Conservation (phyloP, 2,797 vertebrate species). For the Mareca penelope region DNA sequence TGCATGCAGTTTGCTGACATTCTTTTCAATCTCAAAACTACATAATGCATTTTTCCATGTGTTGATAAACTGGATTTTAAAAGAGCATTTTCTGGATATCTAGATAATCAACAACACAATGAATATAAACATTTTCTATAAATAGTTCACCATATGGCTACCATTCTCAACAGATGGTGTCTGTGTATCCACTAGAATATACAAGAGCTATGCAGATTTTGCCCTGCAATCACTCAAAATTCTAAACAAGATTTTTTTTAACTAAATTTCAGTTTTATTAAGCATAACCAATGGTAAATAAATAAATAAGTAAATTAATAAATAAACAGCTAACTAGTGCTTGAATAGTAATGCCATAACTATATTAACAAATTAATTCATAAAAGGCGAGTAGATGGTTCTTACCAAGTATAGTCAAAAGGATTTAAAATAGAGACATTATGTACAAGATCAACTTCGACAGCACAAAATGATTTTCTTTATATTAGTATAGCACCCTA, state of each 20-base stretch:
- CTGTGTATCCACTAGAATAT: conserved; percentile 80
- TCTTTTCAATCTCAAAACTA: conserved; percentile 50
- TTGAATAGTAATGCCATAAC: not conserved
- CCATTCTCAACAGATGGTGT: conserved; percentile 82
- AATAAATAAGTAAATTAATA: not conserved
- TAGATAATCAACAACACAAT: conserved; percentile 84
- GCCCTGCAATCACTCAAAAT: conserved; percentile 47
- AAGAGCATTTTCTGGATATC: conserved; percentile 77
- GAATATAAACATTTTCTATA: conserved; percentile 91
- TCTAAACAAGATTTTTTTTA: conserved; percentile 20
- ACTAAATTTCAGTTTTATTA: not conserved
- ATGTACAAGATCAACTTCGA: not conserved
- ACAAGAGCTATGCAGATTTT: conserved; percentile 66
- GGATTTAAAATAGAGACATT: not conserved
- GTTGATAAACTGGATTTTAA: conserved; percentile 70
- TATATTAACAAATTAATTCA: not conserved
- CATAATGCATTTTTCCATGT: conserved; percentile 78
- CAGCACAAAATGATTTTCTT: not conserved
- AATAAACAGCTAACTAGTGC: not conserved
- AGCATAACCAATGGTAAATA: not conserved
- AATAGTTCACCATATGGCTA: conserved; percentile 88
- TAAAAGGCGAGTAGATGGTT: not conserved
- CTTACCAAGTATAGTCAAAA: not conserved
- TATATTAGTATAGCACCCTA: not conserved
- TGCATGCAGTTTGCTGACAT: conserved; percentile 14